Evolutionary conservation across 1,140 invertebrate genomes (phyloP), one percentile per base, ranked within the genome.

Genomic region (Apis dorsata): DNA sequence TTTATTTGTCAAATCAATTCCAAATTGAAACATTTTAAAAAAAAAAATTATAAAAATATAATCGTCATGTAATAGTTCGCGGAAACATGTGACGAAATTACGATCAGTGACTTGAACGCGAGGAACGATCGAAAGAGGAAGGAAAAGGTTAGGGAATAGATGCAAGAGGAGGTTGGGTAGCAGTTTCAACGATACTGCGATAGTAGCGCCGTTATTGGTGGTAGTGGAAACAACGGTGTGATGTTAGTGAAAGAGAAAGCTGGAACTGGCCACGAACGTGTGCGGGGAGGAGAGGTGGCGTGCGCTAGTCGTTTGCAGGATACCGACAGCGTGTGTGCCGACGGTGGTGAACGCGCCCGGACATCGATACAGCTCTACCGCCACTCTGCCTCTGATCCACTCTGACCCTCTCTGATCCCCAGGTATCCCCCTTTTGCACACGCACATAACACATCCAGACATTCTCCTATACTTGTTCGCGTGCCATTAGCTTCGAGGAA

Each of bases 291-390:
- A 65, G 62, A 49, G 5, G 77, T 24, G 62, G 62, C 13, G 62
- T 72, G 57, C 84, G 87, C 74, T 82, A 88, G 81, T 89, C 86
- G 86, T 89, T 89, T 87, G 87, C 86, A 84, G 84, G 80, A 88
- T 88, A 85, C 86, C 69, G 84, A 82, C 78, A 79, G 68, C 87
- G 86, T 89, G 84, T 89, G 81, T 86, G 86, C 86, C 79, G 80
- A 80, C 65, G 79, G 72, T 83, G 86, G 87, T 81, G 84, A 88
- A 89, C 84, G 87, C 87, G 87, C 87, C 87, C 87, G 87, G 87
- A 89, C 87, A 89, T 89, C 87, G 87, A 89, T 89, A 89, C 87
- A 89, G 87, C 86, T 89, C 87, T 84, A 84, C 85, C 79, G 79
- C 85, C 86, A 86, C 85, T 88, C 70, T 88, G 53, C 82, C 82